phyloP scores from a whole-genome alignment of 2,888 invertebrate species.

The Acrocera orbiculus region DNA sequence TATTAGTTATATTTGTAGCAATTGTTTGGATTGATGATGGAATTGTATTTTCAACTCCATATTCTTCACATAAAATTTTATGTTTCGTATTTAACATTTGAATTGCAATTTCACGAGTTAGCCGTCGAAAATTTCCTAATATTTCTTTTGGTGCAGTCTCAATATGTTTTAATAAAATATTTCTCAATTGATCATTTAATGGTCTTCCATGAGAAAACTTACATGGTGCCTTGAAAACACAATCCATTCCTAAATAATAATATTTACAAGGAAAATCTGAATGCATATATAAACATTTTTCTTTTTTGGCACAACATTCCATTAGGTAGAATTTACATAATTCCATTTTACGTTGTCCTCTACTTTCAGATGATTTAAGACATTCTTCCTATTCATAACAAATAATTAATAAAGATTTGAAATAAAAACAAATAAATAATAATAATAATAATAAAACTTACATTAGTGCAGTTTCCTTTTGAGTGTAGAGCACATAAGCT shows the following conservation, averaged over 20 bases:
- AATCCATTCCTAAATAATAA: conserved; percentile 82
- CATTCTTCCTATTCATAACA: conserved; percentile 50
- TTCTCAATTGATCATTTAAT: conserved; percentile 58
- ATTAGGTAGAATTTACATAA: conserved; percentile 91
- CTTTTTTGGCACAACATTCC: conserved; percentile 86
- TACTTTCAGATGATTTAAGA: conserved; percentile 67
- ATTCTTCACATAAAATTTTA: conserved; percentile 32
- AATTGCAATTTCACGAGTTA: conserved; percentile 59
- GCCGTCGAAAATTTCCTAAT: conserved; percentile 71
- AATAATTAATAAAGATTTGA: no score
- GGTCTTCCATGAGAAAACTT: conserved; percentile 86
- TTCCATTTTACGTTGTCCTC: conserved; percentile 74
- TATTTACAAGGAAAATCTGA: conserved; percentile 95
- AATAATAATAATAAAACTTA: no score
- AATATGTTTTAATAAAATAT: conserved; percentile 52
- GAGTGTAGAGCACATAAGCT: no score
- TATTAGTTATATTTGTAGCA: conserved; percentile 6
- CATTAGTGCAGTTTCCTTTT: no score
- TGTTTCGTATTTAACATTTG: conserved; percentile 34
- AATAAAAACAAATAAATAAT: no score
- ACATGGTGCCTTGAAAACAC: conserved; percentile 68
- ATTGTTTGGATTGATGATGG: conserved; percentile 11
- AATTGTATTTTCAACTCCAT: conserved; percentile 24
- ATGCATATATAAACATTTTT: conserved; percentile 92
- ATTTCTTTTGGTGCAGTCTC: conserved; percentile 85